Base-by-base conservation (phyloP, 37 sponge, comb jelly and placozoan genomes). In the Beroe ovata region DNA sequence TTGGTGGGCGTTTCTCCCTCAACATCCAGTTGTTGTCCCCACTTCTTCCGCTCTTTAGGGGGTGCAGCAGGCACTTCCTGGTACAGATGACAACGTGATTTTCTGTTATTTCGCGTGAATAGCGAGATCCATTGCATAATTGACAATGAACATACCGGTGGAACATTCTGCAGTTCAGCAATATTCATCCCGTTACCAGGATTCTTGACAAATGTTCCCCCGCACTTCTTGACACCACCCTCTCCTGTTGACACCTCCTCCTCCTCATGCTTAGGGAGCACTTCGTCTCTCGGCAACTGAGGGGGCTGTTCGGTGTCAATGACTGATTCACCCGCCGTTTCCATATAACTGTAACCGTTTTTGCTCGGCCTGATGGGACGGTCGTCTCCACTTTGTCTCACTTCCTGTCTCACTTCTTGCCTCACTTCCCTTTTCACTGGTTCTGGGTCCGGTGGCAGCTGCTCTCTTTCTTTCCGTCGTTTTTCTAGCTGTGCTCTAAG, bases 401-500 rank as follows among this genome's bases (percentile, higher is more conserved):
- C 47, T 8, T 20, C 54, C 54, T 47, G 54, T 11, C 11, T 47
- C 54, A 6, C 54, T 47, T 47, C 54, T 47, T 16, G 11, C 8
- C 11, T 11, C 11, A 6, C 8, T 11, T 16, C 54, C 11, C 11
- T 6, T 47, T 47, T 47, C 54, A 26, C 19, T 16, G 19, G 22
- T 21, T 20, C 38, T 33, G 4, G 4, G 6, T 39, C 84, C 22
- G 54, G 54, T 4, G 89, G 39, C 8, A 22, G 60, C 29, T 36
- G 36, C 8, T 89, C 64, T 89, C 63, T 39, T n/a, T 58, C 16
- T 60, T 60, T 89, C 60, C 64, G 58, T 25, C 89, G 60, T 41
- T 60, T 88, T n/a, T 60, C 89, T 21, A 95, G 61, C 72, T 91
- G 88, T 33, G 92, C 90, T 66, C 89, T 90, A 92, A 95, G 60